A percentile compares a stretch with the other conserved stretches of the same genome.
Evolutionary conservation across 1,140 invertebrate genomes (phyloP).

Genomic region (Leptopilina boulardi): DNA sequence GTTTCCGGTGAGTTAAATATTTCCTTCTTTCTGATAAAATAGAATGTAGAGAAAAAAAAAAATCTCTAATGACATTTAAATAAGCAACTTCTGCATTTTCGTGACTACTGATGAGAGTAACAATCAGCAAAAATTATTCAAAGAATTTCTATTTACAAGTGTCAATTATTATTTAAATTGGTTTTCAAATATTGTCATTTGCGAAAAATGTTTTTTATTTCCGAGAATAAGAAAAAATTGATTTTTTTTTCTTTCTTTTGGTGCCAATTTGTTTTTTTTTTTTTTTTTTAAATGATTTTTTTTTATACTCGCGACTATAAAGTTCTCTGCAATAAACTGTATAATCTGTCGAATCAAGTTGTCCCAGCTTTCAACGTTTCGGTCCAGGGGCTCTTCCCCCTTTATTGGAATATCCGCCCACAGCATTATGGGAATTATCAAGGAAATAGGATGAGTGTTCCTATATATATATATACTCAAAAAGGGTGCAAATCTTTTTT

Average conservation of each 20-base stretch:
- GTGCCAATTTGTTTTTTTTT: no score
- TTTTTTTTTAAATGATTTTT: not conserved
- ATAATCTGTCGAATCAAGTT: constrained; percentile 68
- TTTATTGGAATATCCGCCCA: constrained; percentile 77
- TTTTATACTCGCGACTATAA: constrained; percentile 27
- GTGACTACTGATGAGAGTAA: not conserved
- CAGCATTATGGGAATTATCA: constrained; percentile 76
- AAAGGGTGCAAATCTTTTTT: constrained; percentile 50
- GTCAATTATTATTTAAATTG: not conserved
- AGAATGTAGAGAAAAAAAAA: constrained; percentile 38
- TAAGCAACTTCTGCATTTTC: not conserved
- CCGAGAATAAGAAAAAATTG: no score
- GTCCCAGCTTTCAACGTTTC: constrained; percentile 64
- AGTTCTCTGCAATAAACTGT: constrained; percentile 63
- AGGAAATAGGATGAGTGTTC: constrained; percentile 73
- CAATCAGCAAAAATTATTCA: no score
- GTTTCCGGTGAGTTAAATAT: constrained; percentile 74
- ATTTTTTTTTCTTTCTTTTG: no score
- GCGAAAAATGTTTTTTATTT: no score
- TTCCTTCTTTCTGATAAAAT: constrained; percentile 59
- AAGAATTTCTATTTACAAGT: no score
- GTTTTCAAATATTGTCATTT: not conserved
- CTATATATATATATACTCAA: constrained; percentile 57
- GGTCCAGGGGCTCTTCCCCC: constrained; percentile 68
- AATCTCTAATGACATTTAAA: constrained; percentile 33